Evolutionary conservation across 2,888 invertebrate genomes (phyloP).

Genomic region (Pseudococcus jackbeardsleyi): DNA sequence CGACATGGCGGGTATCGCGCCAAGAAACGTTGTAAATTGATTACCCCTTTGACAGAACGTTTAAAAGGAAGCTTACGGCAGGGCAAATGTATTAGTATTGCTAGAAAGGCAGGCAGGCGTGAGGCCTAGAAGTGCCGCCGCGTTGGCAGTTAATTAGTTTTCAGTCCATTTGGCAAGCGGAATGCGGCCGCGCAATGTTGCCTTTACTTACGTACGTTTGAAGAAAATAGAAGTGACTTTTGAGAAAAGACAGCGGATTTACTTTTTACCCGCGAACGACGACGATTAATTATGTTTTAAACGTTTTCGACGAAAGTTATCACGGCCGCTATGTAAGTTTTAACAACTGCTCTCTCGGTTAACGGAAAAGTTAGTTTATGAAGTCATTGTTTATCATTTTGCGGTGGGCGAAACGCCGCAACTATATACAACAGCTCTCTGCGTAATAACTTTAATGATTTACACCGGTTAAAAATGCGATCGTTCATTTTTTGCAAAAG

Average conservation of each 20-base stretch:
- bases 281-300: conserved; percentile 55
- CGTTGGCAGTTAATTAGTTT: conserved; percentile 25
- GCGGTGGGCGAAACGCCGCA: not conserved
- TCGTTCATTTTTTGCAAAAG: conserved; percentile 44
- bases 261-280: conserved; percentile 25
- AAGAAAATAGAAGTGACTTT: conserved; percentile 37
- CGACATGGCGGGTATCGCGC: not conserved
- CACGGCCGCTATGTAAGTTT: conserved; percentile 31
- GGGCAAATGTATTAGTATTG: not conserved
- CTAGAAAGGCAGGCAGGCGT: not conserved
- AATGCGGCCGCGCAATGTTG: not conserved
- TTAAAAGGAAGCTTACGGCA: not conserved
- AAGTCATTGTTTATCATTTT: conserved; percentile 57
- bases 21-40: conserved; percentile 1
- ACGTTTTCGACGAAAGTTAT: conserved; percentile 50
- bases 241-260: conserved; percentile 38
- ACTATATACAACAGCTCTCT: conserved; percentile 28
- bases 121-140: too few relatives aligned
- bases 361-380: conserved; percentile 47
- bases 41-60: conserved; percentile 20
- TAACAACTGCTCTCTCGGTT: conserved; percentile 43
- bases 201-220: not conserved
- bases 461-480: conserved; percentile 44
- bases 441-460: conserved; percentile 38
- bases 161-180: conserved; percentile 8